Percentiles rank a stretch among this genome's conserved stretches.
These are phyloP conservation scores for Pterocles burchelli DNA, from an alignment of 2,113 vertebrate genomes.

Conservation along the genomic window DNA sequence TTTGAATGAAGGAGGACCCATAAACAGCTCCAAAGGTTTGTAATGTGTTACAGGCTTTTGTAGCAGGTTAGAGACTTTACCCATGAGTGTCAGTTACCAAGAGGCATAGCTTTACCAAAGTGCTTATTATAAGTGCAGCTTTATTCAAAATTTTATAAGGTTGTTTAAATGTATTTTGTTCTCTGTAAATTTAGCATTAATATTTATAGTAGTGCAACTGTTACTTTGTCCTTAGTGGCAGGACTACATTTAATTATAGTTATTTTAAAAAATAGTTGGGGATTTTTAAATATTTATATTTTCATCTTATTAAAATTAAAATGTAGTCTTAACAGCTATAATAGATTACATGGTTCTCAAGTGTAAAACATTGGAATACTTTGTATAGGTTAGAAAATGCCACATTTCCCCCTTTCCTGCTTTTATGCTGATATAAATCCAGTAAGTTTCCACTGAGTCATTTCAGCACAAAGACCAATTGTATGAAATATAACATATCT, in stretches of 20 bases:
- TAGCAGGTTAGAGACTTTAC: not conserved
- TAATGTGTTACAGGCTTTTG: not conserved
- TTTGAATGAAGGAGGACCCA: not conserved
- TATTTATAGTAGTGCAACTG: conserved; percentile 42
- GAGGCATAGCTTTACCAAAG: not conserved
- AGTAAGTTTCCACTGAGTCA: not conserved
- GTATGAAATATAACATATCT: not conserved
- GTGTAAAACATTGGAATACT: not conserved
- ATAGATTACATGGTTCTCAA: not conserved
- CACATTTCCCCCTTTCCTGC: not conserved
- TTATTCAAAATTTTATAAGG: conserved; percentile 28
- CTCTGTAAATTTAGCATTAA: conserved; percentile 45
- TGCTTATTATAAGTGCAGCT: not conserved
- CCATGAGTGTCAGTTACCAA: not conserved
- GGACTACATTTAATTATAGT: not conserved
- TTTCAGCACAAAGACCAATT: not conserved
- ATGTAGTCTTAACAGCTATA: not conserved
- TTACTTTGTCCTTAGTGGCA: conserved; percentile 35
- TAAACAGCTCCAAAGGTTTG: not conserved
- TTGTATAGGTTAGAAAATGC: not conserved
- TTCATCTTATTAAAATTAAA: conserved; percentile 29
- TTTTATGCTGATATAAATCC: not conserved
- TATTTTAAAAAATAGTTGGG: conserved; percentile 9
- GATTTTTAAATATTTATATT: not conserved
- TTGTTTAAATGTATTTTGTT: conserved; percentile 34